Evolutionary conservation across 2,113 vertebrate species (phyloP).

Genomic region (Saccopteryx bilineata): DNA sequence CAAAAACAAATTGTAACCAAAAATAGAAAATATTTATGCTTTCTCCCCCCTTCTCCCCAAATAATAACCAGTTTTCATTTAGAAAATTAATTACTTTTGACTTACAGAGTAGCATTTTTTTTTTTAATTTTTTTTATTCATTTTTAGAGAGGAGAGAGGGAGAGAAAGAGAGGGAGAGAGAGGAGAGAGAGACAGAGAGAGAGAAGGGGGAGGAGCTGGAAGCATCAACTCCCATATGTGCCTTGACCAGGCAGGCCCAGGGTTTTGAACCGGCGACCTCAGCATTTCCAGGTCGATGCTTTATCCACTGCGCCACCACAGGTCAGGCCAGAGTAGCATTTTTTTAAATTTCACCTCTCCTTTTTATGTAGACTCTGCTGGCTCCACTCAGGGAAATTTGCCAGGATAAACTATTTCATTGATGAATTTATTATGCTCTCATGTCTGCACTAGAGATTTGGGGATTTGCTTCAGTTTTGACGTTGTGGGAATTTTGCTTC

Average conservation of each 20-base stretch:
- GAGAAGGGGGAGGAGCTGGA: too few species aligned
- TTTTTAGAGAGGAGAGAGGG: too few species aligned
- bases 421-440: slow-evolving; percentile 46
- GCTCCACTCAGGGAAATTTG: slow-evolving; percentile 13
- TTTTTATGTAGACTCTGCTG: neutral
- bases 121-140: too few species aligned
- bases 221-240: too few species aligned
- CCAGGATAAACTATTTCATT: slow-evolving; percentile 45
- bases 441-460: slow-evolving; percentile 19
- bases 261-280: too few species aligned
- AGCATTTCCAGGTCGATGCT: too few species aligned
- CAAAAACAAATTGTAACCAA: neutral
- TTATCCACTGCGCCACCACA: too few species aligned
- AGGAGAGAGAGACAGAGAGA: too few species aligned
- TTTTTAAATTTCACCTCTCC: neutral
- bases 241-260: too few species aligned
- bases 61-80: slow-evolving; percentile 42
- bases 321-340: neutral
- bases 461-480: slow-evolving; percentile 55
- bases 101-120: neutral
- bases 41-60: neutral
- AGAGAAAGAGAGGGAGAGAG: too few species aligned
- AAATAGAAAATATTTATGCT: slow-evolving; percentile 29
- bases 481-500: slow-evolving; percentile 65
- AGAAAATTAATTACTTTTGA: slow-evolving; percentile 61